These are phyloP conservation scores for Corythucha ciliata DNA, from an alignment of 2,888 invertebrate genomes.

Conservation along the genomic window DNA sequence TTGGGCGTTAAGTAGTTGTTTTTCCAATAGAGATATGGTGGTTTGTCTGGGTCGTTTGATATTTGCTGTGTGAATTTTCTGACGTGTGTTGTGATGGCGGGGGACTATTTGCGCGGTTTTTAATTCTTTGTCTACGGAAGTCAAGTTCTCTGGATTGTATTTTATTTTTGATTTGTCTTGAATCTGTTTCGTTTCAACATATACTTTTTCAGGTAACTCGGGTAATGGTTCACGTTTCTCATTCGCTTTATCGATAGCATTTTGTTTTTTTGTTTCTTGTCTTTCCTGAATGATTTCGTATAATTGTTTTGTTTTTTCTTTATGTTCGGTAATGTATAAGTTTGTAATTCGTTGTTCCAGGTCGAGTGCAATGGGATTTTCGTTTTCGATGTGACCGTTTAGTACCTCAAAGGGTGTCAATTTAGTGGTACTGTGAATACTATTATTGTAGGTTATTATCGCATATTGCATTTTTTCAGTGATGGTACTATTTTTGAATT, in stretches of 20 bases:
- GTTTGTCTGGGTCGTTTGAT: no score
- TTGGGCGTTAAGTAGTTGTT: no score
- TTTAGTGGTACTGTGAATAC: conserved; percentile 4
- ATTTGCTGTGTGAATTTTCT: no score
- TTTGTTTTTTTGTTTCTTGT: background rate
- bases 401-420: conserved; percentile 16
- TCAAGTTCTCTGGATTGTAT: no score
- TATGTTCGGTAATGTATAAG: background rate
- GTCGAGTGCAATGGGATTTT: background rate
- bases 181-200: no score
- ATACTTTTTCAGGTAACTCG: no score
- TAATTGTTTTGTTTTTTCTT: background rate
- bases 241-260: background rate
- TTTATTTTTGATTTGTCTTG: no score
- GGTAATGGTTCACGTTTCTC: background rate
- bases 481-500: conserved; percentile 14
- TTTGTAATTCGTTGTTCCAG: background rate
- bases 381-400: conserved; percentile 2
- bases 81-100: no score
- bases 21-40: no score
- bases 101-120: no score
- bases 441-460: conserved; percentile 8
- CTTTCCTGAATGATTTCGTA: background rate
- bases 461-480: background rate
- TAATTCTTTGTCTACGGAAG: no score